Base-by-base conservation (phyloP, 2,113 vertebrate species). In the Oncorhynchus gorbuscha region DNA sequence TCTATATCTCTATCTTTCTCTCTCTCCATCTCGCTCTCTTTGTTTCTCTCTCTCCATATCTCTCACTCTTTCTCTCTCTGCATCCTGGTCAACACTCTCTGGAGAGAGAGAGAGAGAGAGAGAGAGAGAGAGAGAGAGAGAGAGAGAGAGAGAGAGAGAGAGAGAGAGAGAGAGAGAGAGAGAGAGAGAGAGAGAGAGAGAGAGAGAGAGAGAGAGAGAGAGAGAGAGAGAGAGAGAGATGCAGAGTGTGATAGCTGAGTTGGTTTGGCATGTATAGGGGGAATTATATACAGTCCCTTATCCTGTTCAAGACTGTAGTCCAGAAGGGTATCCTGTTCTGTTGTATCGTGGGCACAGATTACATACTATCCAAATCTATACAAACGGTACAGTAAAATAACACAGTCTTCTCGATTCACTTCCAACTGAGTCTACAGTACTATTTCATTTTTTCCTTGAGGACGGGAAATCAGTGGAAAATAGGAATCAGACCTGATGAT, bases 1-100 rank as follows among this genome's bases (percentile, higher is more conserved):
- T 69, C 69, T 59, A 12, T 39, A 64, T 69, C 67, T 69, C 13
- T 74, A 71, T 76, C 58, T 74, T 73, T 24, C 14, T 62, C 18
- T 20, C 55, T 58, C 55, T 7, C 59, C 9, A n/a, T 62, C n/a
- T 62, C 7, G 5, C 20, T 62, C 59, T 22, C n/a, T 7, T n/a
- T 62, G 6, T 62, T 5, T 11, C 5, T 62, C 3, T 62, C 59
- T 18, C 12, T 16, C 49, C 14, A 14, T 16, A 3, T 13, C 14
- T 55, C 13, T 9, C 9, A 4, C 3, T 35, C 6, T 7, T 58
- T 6, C 59, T 62, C 59, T 20, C 59, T 62, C n/a, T 24, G 7
- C 59, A 62, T 6, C 8, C 20, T 62, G 59, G 7, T 61, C 59
- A n/a, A 22, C 22, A n/a, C 18, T 22, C 59, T 24, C 20, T 28